Percentiles rank a stretch among this genome's conserved stretches.
phyloP scores from a whole-genome alignment of 1,140 invertebrate genomes.

The Drosophila tani region DNA sequence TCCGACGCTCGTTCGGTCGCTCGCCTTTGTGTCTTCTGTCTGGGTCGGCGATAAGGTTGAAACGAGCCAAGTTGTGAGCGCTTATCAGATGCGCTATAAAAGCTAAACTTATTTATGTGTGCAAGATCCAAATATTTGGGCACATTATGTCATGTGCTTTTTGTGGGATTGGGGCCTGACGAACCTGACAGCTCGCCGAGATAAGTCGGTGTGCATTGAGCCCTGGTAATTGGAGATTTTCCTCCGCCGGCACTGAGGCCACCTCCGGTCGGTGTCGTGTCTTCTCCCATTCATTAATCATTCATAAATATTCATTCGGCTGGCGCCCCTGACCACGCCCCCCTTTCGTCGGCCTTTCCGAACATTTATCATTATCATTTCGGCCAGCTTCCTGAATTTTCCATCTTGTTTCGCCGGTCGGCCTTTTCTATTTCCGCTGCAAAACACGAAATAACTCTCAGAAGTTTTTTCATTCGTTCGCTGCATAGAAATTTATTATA shows the following conservation, averaged over 20 bases:
- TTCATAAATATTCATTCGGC: slow-evolving; percentile 71
- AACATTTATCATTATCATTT: slow-evolving; percentile 79
- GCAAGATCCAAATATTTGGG: slow-evolving; percentile 65
- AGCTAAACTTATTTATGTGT: slow-evolving; percentile 63
- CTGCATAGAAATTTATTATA: slow-evolving; percentile 69
- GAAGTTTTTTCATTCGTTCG: slow-evolving; percentile 26
- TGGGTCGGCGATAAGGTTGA: slow-evolving; percentile 47
- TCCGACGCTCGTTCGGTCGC: neutral
- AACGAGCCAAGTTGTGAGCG: slow-evolving; percentile 33
- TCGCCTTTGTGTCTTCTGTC: slow-evolving; percentile 28
- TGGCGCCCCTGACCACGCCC: slow-evolving; percentile 29
- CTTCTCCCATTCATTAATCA: slow-evolving; percentile 67
- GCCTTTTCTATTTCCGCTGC: slow-evolving; percentile 62
- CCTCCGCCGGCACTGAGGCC: slow-evolving; percentile 7
- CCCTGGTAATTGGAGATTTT: slow-evolving; percentile 56
- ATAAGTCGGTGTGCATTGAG: slow-evolving; percentile 42
- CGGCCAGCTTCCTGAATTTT: slow-evolving; percentile 49
- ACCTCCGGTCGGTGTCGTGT: slow-evolving; percentile 8
- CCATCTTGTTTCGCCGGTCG: slow-evolving; percentile 43
- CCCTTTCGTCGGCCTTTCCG: slow-evolving; percentile 17
- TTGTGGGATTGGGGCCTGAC: slow-evolving; percentile 3
- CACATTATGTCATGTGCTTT: slow-evolving; percentile 56
- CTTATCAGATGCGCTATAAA: slow-evolving; percentile 60
- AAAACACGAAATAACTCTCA: slow-evolving; percentile 43
- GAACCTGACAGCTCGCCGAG: slow-evolving; percentile 13